phyloP scores from a whole-genome alignment of 2,113 vertebrate genomes.

The Chlorocebus sabaeus region DNA sequence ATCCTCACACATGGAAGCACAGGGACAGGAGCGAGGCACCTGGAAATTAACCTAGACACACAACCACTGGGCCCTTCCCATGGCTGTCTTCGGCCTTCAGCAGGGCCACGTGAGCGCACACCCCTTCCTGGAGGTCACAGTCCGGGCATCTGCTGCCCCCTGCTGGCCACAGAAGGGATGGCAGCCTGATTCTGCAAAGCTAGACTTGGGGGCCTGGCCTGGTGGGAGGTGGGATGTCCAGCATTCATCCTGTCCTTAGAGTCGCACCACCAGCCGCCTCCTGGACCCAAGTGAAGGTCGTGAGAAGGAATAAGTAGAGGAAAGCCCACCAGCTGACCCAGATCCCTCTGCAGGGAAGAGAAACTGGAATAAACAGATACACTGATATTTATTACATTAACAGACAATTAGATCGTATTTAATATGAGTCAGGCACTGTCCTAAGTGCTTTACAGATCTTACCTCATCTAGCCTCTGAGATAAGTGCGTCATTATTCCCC shows the following conservation, averaged over 20 bases:
- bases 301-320: not conserved
- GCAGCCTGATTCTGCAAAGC: not conserved
- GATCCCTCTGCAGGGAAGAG: not conserved
- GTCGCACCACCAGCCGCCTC: not conserved
- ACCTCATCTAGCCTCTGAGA: not conserved
- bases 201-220: not conserved
- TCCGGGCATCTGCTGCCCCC: constrained; percentile 63
- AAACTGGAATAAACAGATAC: not conserved
- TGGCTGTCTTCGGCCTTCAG: not conserved
- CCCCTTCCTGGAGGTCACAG: not conserved
- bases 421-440: not conserved
- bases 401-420: not conserved
- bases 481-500: not conserved
- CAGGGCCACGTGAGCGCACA: not conserved
- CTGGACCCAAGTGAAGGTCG: not conserved
- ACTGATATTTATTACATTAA: not conserved
- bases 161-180: constrained; percentile 42
- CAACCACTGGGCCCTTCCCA: too few species aligned
- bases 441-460: not conserved
- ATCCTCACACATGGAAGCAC: not conserved
- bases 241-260: not conserved
- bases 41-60: not conserved
- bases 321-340: not conserved
- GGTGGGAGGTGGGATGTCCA: not conserved
- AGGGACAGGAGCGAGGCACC: not conserved